Conservation (phyloP, 2,113 vertebrate species). For the Bos taurus region ARS-UCD2.0 NC_037336.1:75299001-75299500, state of each 20-base stretch:
- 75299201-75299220: not conserved
- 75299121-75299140: not conserved
- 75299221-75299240: not conserved
- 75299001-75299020: not conserved
- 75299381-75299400: not conserved
- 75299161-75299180: not conserved
- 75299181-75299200: not conserved
- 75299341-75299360: not conserved
- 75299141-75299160: not conserved
- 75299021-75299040: not conserved
- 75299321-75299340: not conserved
- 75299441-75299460: not conserved
- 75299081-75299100: not conserved
- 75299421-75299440: not conserved
- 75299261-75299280: not conserved
- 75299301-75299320: not conserved
- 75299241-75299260: not conserved
- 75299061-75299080: not conserved
- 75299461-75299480: not conserved
- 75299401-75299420: not conserved
- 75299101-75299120: not conserved
- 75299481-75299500: not conserved
- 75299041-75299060: not conserved
- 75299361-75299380: not conserved
- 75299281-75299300: not conserved